Base-by-base conservation (phyloP, 2,888 invertebrate genomes). In the Sabatieria punctata region DNA sequence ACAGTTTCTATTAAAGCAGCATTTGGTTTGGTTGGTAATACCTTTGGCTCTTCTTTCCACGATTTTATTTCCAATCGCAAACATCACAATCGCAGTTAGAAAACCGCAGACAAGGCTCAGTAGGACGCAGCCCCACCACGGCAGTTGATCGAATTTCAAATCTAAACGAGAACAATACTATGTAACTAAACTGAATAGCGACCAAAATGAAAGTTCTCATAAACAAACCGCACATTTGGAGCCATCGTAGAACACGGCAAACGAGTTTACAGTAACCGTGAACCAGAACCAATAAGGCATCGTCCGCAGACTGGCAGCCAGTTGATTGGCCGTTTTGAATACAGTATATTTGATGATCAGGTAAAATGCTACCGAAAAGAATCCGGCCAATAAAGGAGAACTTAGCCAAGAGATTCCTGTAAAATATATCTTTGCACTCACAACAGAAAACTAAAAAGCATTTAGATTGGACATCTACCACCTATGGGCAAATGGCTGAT, bases 361-460 rank as follows among this genome's bases (percentile, higher is more conserved):
- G 39, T 49, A 51, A 18, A 51, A 51, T 4, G 39, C 22, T 3
- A 38, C 37, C 21, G 48, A 48, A 21, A 52, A 26, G 13, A 45
- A 19, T n/a, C 51, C 51, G 18, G 51, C 51, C 24, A 51, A 13
- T 15, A 44, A 13, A 22, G 51, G 51, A 27, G 51, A 51, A 2
- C 41, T 38, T 2, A 51, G 36, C 51, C 51, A 51, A 13, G 51
- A 51, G 18, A 46, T 15, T 2, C 27, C 51, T 47, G 39, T 23
- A 45, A 47, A 25, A 21, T 25, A 2, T 2, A 51, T 24, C 22
- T 23, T 15, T n/a, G n/a, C n/a, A n/a, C n/a, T n/a, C n/a, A n/a
- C n/a, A n/a, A n/a, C n/a, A n/a, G n/a, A n/a, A n/a, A n/a, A n/a
- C n/a, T n/a, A n/a, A n/a, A n/a, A n/a, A n/a, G n/a, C n/a, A n/a